Evolutionary conservation across 2,888 invertebrate species (phyloP).

Genomic region (Tipula helvola): DNA sequence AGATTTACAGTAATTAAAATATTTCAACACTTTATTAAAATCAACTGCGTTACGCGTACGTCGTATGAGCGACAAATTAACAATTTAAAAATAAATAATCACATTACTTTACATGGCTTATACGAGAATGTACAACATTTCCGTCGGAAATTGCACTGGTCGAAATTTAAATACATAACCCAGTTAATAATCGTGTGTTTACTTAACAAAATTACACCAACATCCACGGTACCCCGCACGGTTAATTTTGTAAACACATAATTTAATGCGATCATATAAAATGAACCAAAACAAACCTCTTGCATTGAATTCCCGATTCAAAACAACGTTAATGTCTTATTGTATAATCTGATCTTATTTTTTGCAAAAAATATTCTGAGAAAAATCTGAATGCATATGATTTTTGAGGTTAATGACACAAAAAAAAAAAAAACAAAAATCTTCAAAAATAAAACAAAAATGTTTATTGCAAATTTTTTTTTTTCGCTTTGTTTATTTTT

Average conservation of each 20-base stretch:
- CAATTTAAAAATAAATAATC: too few species aligned
- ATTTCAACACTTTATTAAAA: too few species aligned
- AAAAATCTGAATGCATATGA: not conserved
- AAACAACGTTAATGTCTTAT: not conserved
- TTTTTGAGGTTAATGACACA: not conserved
- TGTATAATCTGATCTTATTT: not conserved
- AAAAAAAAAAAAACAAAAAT: not conserved
- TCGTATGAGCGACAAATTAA: too few species aligned
- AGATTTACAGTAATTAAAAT: too few species aligned
- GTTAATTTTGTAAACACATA: not conserved
- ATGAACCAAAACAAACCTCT: not conserved
- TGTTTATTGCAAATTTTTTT: not conserved
- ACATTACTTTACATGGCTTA: too few species aligned
- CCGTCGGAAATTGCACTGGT: too few species aligned
- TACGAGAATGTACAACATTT: too few species aligned
- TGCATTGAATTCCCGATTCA: not conserved
- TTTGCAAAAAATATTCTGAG: not conserved
- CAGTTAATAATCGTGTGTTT: too few species aligned
- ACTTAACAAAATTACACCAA: too few species aligned
- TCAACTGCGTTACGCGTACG: too few species aligned
- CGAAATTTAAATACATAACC: too few species aligned
- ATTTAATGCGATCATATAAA: not conserved
- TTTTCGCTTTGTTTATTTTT: not conserved
- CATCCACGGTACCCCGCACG: not conserved
- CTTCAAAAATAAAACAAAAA: not conserved